Percentiles rank a stretch among this genome's conserved stretches.
Evolutionary conservation across 2,113 vertebrate species (phyloP).

Genomic region (Microcebus griseorufus): DNA sequence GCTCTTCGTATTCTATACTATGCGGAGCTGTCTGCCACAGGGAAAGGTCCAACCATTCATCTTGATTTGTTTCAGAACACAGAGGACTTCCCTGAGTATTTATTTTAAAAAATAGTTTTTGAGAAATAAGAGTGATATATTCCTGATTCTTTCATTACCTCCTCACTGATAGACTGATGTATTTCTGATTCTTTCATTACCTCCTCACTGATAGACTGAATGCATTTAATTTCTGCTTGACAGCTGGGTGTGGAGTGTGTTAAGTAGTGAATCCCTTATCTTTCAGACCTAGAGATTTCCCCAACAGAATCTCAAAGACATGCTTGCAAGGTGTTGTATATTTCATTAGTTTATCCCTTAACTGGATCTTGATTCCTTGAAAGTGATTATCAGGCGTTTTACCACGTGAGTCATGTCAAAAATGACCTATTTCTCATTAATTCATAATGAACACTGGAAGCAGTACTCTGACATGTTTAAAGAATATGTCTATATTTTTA

Average conservation of each 20-base stretch:
- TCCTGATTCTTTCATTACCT: not conserved
- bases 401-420: not conserved
- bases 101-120: not conserved
- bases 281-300: not conserved
- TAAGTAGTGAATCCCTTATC: not conserved
- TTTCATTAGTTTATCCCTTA: slow-evolving; percentile 1
- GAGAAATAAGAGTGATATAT: not conserved
- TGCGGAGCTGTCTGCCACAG: too few relatives aligned
- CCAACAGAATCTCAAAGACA: not conserved
- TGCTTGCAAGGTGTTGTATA: not conserved
- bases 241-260: not conserved
- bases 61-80: not conserved
- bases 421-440: not conserved
- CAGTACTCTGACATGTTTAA: not conserved
- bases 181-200: not conserved
- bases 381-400: not conserved
- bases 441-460: not conserved
- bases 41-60: not conserved
- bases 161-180: not conserved
- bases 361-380: not conserved
- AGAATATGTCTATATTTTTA: not conserved
- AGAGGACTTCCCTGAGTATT: not conserved
- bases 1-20: not conserved
- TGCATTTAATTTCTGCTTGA: not conserved
- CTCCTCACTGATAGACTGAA: not conserved